These are phyloP conservation scores for Climacteris rufus DNA, from an alignment of 2,113 vertebrate genomes.

Conservation along the genomic window DNA sequence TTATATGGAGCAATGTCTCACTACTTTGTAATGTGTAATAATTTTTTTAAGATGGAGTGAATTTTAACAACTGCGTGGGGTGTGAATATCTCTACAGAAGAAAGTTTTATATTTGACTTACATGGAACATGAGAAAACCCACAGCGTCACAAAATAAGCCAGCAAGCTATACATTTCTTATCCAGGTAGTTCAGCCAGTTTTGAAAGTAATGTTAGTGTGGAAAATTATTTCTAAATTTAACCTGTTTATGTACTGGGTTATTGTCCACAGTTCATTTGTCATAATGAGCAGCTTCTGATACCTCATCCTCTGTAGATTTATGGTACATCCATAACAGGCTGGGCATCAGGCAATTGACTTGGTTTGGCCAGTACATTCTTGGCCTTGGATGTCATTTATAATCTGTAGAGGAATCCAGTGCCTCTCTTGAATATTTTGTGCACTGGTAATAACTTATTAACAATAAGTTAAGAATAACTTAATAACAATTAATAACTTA, in stretches of 20 bases:
- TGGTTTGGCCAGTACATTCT: neutral
- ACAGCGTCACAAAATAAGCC: neutral
- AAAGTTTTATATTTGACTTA: neutral
- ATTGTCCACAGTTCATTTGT: neutral
- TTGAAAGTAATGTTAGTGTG: neutral
- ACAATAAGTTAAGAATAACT: too few relatives aligned
- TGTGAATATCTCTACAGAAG: neutral
- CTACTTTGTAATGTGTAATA: neutral
- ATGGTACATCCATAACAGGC: neutral
- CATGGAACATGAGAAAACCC: neutral
- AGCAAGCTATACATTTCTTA: neutral
- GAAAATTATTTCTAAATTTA: neutral
- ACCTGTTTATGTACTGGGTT: neutral
- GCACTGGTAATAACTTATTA: too few relatives aligned
- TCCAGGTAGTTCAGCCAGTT: neutral
- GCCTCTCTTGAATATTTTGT: neutral
- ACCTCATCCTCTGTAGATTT: neutral
- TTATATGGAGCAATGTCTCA: neutral
- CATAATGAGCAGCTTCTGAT: neutral
- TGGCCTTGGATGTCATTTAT: neutral
- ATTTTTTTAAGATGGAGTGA: neutral
- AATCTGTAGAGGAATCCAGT: neutral
- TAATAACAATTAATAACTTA: too few relatives aligned
- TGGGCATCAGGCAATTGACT: neutral
- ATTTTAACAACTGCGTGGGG: neutral